Conservation (phyloP, 1,140 invertebrate genomes). For the Philotrypesis tridentata region DNA sequence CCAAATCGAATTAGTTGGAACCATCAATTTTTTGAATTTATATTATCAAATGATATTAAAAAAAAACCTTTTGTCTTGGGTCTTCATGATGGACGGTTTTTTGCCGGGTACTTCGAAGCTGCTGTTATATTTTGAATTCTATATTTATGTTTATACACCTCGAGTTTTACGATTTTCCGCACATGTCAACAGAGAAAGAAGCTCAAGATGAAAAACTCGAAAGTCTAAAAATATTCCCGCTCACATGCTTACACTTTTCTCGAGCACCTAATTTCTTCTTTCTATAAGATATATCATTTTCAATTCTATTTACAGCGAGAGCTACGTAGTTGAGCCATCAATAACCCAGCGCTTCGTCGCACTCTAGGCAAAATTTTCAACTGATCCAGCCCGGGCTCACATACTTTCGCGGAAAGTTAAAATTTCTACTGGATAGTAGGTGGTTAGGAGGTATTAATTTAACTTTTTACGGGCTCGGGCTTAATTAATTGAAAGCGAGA, state of each 20-base stretch:
- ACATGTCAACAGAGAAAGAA: conserved; percentile 33
- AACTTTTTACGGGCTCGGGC: conserved; percentile 7
- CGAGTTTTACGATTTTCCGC: conserved; percentile 37
- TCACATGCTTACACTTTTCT: conserved; percentile 13
- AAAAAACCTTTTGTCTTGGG: neutral
- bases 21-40: no score
- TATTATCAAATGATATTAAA: no score
- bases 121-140: neutral
- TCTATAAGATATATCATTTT: conserved; percentile 9
- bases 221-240: conserved; percentile 31
- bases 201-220: conserved; percentile 22
- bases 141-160: neutral
- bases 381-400: no score
- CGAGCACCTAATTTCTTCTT: conserved; percentile 18
- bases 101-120: neutral
- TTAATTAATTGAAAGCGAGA: conserved; percentile 41
- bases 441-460: conserved; percentile 29
- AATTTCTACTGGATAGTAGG: no score
- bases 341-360: no score
- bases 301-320: neutral
- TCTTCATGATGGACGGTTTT: neutral
- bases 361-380: no score
- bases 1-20: no score
- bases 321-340: neutral
- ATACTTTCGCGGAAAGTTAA: no score